Evolutionary conservation across 2,888 invertebrate genomes (phyloP), one percentile per base, ranked within the genome.

Genomic region (Ceraclea dissimilis): DNA sequence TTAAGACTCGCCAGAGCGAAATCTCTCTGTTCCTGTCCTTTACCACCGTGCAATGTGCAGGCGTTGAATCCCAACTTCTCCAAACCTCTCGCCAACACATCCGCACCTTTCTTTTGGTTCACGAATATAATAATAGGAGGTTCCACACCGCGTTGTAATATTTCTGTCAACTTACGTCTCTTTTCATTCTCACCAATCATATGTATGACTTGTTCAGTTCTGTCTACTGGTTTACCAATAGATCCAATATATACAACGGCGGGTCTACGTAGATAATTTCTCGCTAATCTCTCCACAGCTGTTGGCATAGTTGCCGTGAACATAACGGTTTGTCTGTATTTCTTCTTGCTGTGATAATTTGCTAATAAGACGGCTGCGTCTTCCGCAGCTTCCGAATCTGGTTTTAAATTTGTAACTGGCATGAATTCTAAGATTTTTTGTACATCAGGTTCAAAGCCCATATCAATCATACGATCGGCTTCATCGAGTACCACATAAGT

Each of bases 281-380:
- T 81, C 0, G 99, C 99, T 61, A 99, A 75, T 59, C 98, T 81
- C 75, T 99, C 99, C 1, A 99, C 96, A 2, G 97, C 93, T 0
- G 97, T 88, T 8, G 97, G 97, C 99, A 99, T 99, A 62, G 99
- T 99, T 2, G 99, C 99, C 50, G 99, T 99, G 74, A 99, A 99
- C 99, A 99, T 99, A 70, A 99, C 99, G 66, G 99, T 99, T 87
- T 97, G 97, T 70, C 97, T 80, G 72, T 90, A 99, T 71, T 99
- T 99, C 71, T 97, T 91, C 72, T 95, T 97, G 0, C 93, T 86
- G 68, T 90, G 86, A 68, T 97, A 98, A 73, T 99, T 98, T 31
- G 89, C 90, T 73, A 97, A 80, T 54, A 99, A 76, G 64, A 90
- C 86, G 47, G 84, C 82, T 55, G 92, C 92, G 72, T 98, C 95